Conservation (phyloP, 2,888 invertebrate genomes). For the Philereme vetulata region DNA sequence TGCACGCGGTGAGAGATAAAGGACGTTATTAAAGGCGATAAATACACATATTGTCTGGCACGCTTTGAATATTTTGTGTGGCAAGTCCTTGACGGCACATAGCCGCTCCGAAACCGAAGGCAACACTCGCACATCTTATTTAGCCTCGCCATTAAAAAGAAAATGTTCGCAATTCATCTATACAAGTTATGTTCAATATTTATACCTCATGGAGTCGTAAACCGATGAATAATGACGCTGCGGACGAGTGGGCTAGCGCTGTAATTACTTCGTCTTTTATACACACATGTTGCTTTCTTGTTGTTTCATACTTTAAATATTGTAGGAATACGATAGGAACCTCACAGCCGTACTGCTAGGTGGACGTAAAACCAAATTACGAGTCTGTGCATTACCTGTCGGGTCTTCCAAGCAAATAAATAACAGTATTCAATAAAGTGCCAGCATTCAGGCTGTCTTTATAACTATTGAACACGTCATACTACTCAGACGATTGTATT, state of each 20-base stretch:
- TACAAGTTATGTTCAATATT: conserved; percentile 82
- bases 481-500: conserved; percentile 16
- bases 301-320: conserved; percentile 75
- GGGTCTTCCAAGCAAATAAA: conserved; percentile 50
- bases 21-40: conserved; percentile 72
- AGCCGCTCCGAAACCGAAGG: conserved; percentile 66
- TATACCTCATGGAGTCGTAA: conserved; percentile 83
- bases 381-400: conserved; percentile 54
- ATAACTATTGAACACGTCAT: conserved; percentile 38
- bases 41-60: conserved; percentile 62
- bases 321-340: conserved; percentile 67
- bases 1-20: conserved; percentile 63
- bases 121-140: conserved; percentile 75
- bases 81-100: conserved; percentile 49
- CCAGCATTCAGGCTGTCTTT: conserved; percentile 41
- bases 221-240: conserved; percentile 83
- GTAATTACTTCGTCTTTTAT: conserved; percentile 79
- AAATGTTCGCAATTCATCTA: conserved; percentile 83
- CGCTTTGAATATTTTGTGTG: conserved; percentile 67
- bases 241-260: conserved; percentile 79
- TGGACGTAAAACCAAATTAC: conserved; percentile 67
- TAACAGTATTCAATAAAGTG: conserved; percentile 58
- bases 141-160: conserved; percentile 81
- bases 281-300: conserved; percentile 77
- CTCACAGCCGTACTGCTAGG: conserved; percentile 59